Percentiles rank a stretch among this genome's conserved stretches.
Conservation (phyloP, 1,140 invertebrate species). For the Papilio dardanus region DNA sequence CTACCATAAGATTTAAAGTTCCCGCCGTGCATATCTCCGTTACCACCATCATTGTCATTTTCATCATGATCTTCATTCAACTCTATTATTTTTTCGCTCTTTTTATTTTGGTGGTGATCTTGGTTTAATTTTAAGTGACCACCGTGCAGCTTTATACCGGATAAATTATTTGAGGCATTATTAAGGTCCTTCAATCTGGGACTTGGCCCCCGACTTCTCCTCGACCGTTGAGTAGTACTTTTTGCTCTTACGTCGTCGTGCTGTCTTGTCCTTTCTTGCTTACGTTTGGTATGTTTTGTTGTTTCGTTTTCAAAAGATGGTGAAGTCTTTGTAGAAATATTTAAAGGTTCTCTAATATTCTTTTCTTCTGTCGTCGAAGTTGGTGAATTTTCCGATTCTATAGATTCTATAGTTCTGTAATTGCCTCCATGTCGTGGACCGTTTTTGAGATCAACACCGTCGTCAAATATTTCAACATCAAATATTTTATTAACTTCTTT, state of each 20-base stretch:
- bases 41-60: slow-evolving; percentile 45
- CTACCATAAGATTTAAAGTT: slow-evolving; percentile 56
- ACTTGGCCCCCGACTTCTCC: slow-evolving; percentile 45
- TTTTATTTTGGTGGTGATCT: slow-evolving; percentile 42
- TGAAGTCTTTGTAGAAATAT: slow-evolving; percentile 11
- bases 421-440: slow-evolving; percentile 77
- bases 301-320: slow-evolving; percentile 55
- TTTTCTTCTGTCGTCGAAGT: slow-evolving; percentile 37
- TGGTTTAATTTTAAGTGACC: slow-evolving; percentile 55
- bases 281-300: slow-evolving; percentile 55
- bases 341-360: slow-evolving; percentile 53
- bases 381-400: slow-evolving; percentile 40
- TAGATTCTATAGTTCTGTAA: slow-evolving; percentile 62
- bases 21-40: slow-evolving; percentile 50
- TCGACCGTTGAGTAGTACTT: slow-evolving; percentile 45
- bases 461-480: slow-evolving; percentile 75
- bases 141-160: slow-evolving; percentile 50
- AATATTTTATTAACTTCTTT: slow-evolving; percentile 75
- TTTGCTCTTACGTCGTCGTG: slow-evolving; percentile 38
- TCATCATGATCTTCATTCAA: slow-evolving; percentile 53
- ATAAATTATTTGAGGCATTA: slow-evolving; percentile 41
- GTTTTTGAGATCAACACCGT: slow-evolving; percentile 61
- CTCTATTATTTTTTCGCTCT: slow-evolving; percentile 66
- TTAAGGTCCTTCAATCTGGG: slow-evolving; percentile 56
- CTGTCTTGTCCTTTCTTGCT: slow-evolving; percentile 36